Conservation (phyloP, 1,140 invertebrate genomes). For the Diabrotica undecimpunctata region DNA sequence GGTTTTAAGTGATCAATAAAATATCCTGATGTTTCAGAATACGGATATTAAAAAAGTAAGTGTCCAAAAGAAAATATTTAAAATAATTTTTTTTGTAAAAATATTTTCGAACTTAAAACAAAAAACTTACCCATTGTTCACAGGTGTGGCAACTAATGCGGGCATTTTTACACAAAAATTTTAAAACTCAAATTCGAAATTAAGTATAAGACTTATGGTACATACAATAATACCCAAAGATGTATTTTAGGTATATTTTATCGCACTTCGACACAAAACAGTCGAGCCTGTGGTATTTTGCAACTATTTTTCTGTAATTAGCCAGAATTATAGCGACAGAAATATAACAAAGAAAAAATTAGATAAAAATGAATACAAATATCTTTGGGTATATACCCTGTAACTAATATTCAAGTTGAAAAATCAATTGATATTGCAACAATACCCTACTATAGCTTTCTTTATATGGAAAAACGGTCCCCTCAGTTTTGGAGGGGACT, state of each 20-base stretch:
- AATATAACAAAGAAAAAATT: not conserved
- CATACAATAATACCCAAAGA: conserved; percentile 45
- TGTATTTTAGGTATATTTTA: conserved; percentile 40
- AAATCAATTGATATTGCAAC: not conserved
- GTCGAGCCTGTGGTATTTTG: conserved; percentile 39
- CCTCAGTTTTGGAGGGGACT: not conserved
- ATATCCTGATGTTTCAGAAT: no score
- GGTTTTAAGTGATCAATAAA: no score
- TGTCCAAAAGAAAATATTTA: no score
- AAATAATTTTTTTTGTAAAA: no score
- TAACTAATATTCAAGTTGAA: not conserved
- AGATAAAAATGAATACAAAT: not conserved
- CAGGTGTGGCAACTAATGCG: conserved; percentile 32
- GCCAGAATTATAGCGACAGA: conserved; percentile 25
- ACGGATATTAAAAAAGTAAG: no score
- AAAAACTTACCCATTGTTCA: not conserved
- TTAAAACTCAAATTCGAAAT: conserved; percentile 22
- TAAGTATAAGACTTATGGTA: conserved; percentile 47
- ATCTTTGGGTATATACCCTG: not conserved
- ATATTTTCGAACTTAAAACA: no score
- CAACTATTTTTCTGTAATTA: conserved; percentile 32
- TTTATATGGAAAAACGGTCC: not conserved
- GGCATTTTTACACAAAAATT: conserved; percentile 38
- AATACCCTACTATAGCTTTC: not conserved
- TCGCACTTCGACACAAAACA: conserved; percentile 42